A percentile compares a stretch with the other conserved stretches of the same genome.
These are phyloP conservation scores for Blastobasis lacticolella DNA, from an alignment of 2,888 invertebrate genomes.

Conservation along the genomic window DNA sequence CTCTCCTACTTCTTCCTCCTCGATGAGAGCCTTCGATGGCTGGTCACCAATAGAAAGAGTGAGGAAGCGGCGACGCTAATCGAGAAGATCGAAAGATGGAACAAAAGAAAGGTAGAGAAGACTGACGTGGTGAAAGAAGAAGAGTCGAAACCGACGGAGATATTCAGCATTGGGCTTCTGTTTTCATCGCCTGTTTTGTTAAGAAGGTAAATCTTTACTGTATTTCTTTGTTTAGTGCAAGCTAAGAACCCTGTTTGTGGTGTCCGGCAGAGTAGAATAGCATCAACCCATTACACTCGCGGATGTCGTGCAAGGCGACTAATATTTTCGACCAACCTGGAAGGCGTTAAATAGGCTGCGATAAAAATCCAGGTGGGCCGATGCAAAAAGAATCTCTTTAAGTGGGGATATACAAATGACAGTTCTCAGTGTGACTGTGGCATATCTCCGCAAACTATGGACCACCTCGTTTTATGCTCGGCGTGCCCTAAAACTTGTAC, in stretches of 20 bases:
- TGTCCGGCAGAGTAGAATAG: too few relatives aligned
- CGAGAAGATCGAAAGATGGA: slow-evolving; percentile 32
- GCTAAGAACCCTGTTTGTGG: neutral
- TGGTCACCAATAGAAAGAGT: slow-evolving; percentile 69
- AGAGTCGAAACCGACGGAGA: slow-evolving; percentile 17
- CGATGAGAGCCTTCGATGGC: slow-evolving; percentile 77
- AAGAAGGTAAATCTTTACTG: slow-evolving; percentile 5
- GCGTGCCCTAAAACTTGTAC: too few relatives aligned
- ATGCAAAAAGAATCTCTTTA: too few relatives aligned
- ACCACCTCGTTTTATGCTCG: too few relatives aligned
- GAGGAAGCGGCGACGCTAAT: slow-evolving; percentile 51
- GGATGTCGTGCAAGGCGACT: too few relatives aligned
- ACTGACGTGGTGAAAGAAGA: neutral
- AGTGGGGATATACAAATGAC: too few relatives aligned
- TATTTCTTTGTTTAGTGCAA: neutral
- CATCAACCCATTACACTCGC: too few relatives aligned
- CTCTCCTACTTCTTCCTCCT: slow-evolving; percentile 71
- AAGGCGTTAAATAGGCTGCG: too few relatives aligned
- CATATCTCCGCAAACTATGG: too few relatives aligned
- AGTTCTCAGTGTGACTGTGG: too few relatives aligned
- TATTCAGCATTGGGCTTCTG: slow-evolving; percentile 19
- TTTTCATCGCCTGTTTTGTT: slow-evolving; percentile 9
- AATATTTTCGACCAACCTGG: too few relatives aligned
- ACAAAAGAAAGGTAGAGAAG: slow-evolving; percentile 14
- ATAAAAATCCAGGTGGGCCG: too few relatives aligned